Evolutionary conservation across 2,888 invertebrate species (phyloP).

Genomic region (Odontocerum albicorne): DNA sequence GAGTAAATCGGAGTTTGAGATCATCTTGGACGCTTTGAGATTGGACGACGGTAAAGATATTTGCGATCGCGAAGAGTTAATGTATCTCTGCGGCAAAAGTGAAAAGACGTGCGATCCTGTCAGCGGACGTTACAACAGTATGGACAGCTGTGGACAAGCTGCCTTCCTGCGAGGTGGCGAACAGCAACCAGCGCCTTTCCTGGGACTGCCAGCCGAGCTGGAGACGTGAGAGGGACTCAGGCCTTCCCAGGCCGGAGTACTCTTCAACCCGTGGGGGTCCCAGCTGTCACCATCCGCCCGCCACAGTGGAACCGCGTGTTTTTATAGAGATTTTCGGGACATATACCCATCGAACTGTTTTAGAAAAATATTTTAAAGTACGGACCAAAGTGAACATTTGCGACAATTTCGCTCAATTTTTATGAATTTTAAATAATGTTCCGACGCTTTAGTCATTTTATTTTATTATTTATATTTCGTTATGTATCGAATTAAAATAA

Average conservation of each 20-base stretch:
- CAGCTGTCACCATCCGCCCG: slow-evolving; percentile 7
- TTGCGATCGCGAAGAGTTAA: slow-evolving; percentile 41
- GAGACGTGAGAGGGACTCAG: slow-evolving; percentile 49
- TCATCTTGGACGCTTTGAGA: slow-evolving; percentile 50
- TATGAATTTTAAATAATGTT: not conserved
- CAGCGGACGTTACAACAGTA: slow-evolving; percentile 17
- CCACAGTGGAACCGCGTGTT: slow-evolving; percentile 1
- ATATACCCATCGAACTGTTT: slow-evolving; percentile 20
- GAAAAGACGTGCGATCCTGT: slow-evolving; percentile 20
- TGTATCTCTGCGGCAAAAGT: slow-evolving; percentile 39
- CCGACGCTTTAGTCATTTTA: slow-evolving; percentile 16
- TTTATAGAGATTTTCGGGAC: slow-evolving; percentile 18
- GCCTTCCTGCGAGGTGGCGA: slow-evolving; percentile 53
- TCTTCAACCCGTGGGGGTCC: slow-evolving; percentile 9
- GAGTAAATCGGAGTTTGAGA: slow-evolving; percentile 48
- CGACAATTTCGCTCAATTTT: slow-evolving; percentile 10
- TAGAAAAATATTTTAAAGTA: slow-evolving; percentile 22
- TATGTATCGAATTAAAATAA: slow-evolving; percentile 12
- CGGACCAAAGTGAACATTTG: slow-evolving; percentile 23
- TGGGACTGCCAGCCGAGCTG: slow-evolving; percentile 60
- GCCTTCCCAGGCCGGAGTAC: no score
- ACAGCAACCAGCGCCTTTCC: slow-evolving; percentile 60
- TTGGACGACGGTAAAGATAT: slow-evolving; percentile 39
- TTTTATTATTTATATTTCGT: not conserved
- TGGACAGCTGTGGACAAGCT: slow-evolving; percentile 64